phyloP scores from a whole-genome alignment of 2,888 invertebrate genomes.

The Alviniconcha strummeri region DNA sequence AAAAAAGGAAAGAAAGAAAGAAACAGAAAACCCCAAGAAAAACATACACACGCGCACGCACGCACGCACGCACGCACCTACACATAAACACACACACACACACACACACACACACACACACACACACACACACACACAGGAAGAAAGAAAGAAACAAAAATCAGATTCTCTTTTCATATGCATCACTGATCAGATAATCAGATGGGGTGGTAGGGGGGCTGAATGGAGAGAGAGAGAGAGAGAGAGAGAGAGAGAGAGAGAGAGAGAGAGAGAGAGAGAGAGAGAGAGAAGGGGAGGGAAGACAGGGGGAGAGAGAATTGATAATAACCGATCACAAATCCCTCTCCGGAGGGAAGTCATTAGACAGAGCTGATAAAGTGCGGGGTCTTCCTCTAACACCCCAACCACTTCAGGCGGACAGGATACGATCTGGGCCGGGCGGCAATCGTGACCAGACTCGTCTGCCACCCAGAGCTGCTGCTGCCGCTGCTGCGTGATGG shows the following conservation, averaged over 20 bases:
- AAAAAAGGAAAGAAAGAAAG: not conserved
- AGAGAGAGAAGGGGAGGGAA: not conserved
- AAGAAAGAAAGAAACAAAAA: not conserved
- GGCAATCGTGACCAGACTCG: not conserved
- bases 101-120: not conserved
- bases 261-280: not conserved
- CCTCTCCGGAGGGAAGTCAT: not conserved
- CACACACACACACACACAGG: not conserved
- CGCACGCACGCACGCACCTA: too few species aligned
- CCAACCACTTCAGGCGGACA: slow-evolving; percentile 3
- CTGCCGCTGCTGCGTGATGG: not conserved
- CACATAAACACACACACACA: slow-evolving; percentile 8
- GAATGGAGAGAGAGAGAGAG: not conserved
- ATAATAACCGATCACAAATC: not conserved
- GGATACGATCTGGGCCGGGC: not conserved
- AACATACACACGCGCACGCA: too few species aligned
- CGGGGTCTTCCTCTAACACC: slow-evolving; percentile 3
- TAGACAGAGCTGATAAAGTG: not conserved
- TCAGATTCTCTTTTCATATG: too few species aligned
- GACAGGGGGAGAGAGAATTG: not conserved
- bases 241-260: not conserved
- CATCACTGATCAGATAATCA: too few species aligned
- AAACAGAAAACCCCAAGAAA: not conserved
- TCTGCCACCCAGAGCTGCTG: not conserved
- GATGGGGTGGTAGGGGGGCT: too few species aligned